Evolutionary conservation across 1,140 invertebrate species (phyloP), one percentile per base, ranked within the genome.

Genomic region (Eciton burchellii): DNA sequence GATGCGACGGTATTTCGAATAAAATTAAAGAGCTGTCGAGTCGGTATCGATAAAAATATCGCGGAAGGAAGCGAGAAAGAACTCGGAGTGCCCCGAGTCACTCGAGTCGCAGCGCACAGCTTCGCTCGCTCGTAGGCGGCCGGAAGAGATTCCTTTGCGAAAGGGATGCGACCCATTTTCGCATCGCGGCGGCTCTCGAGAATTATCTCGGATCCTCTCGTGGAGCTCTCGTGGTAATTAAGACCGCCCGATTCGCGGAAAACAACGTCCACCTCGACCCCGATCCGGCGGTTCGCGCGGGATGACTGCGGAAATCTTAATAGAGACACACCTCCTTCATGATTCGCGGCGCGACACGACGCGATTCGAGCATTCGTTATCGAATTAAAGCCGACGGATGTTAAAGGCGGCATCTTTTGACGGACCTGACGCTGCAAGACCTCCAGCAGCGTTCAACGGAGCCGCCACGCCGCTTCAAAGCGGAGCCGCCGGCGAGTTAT

Each of bases 131-230:
- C 74, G 70, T 63, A 47, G 43, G 45, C 77, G 66, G 66, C 45
- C 82, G 72, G 52, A 77, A 54, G 59, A 72, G 47, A 68, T 19
- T 60, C 65, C 11, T 45, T 81, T n/a, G 21, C 16, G 83, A 49
- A 86, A 83, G 72, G 52, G 59, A 77, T 47, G 63, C 86, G 79
- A 52, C 84, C 85, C 83, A 86, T 86, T 86, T 85, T 85, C 54
- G 77, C 76, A 54, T 41, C 63, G 54, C 72, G 54, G 71, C 84
- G 41, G 26, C 71, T 84, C 84, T 86, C 72, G 83, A 85, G 84
- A 82, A 85, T 77, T 85, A 66, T 63, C 82, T 41, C 56, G 54
- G 21, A 26, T 16, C 49, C 52, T 41, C 59, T 41, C 59, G 73
- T 72, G 71, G 66, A 86, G 72, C 57, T 56, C 52, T 24, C 54